Conservation (phyloP, 1,140 invertebrate genomes). For the Drosophila trapezifrons region DNA sequence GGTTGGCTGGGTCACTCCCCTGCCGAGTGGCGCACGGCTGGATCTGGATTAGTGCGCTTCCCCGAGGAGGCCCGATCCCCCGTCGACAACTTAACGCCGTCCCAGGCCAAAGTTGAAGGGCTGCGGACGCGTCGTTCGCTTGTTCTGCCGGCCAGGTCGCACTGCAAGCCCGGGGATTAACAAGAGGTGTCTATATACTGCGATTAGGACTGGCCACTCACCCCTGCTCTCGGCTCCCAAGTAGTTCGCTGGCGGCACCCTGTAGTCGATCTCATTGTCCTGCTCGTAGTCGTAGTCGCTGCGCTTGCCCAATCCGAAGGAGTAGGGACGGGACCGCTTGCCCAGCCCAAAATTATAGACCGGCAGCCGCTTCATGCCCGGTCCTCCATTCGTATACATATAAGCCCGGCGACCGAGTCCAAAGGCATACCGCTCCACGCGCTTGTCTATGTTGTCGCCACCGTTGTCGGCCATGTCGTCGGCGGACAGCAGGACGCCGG, state of each 20-base stretch:
- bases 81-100: slow-evolving; percentile 58
- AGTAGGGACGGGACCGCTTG: slow-evolving; percentile 80
- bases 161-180: slow-evolving; percentile 27
- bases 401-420: slow-evolving; percentile 78
- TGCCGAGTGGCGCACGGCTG: slow-evolving; percentile 53
- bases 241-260: slow-evolving; percentile 49
- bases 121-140: slow-evolving; percentile 67
- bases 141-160: slow-evolving; percentile 47
- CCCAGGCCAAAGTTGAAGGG: slow-evolving; percentile 79
- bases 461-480: slow-evolving; percentile 47
- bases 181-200: background rate
- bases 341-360: slow-evolving; percentile 83
- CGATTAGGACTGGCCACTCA: background rate
- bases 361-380: slow-evolving; percentile 80
- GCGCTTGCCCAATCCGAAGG: slow-evolving; percentile 83
- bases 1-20: background rate
- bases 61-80: background rate
- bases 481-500: slow-evolving; percentile 29
- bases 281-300: slow-evolving; percentile 72
- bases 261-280: slow-evolving; percentile 62
- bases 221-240: slow-evolving; percentile 42
- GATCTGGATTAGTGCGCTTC: slow-evolving; percentile 45
- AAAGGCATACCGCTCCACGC: slow-evolving; percentile 76
- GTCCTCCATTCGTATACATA: slow-evolving; percentile 75
- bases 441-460: slow-evolving; percentile 71